phyloP scores from a whole-genome alignment of 2,888 invertebrate genomes.

The Myathropa florea region DNA sequence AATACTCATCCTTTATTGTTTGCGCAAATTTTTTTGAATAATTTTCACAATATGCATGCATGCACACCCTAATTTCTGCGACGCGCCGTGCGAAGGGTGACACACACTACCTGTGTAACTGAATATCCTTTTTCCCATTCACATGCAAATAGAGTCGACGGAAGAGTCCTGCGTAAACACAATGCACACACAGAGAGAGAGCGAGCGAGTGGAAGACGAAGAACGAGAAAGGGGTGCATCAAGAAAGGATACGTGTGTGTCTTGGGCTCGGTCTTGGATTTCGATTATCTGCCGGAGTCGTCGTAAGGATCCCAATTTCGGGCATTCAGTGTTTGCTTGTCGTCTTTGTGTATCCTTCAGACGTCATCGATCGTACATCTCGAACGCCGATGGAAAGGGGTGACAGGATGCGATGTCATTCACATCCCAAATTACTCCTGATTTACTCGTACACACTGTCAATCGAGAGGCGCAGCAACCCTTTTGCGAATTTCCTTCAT shows the following conservation, averaged over 20 bases:
- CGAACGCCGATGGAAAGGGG: conserved; percentile 42
- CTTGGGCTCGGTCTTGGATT: neutral
- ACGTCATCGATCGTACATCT: conserved; percentile 70
- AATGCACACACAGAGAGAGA: conserved; percentile 38
- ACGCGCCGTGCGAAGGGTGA: conserved; percentile 74
- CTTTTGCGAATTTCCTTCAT: conserved; percentile 43
- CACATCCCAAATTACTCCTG: conserved; percentile 66
- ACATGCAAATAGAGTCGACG: conserved; percentile 78
- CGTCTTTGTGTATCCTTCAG: conserved; percentile 67
- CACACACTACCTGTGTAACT: conserved; percentile 73
- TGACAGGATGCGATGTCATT: conserved; percentile 66
- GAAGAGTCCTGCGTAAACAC: conserved; percentile 35
- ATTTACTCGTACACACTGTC: conserved; percentile 48
- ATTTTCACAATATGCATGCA: conserved; percentile 77
- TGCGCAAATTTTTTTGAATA: conserved; percentile 74
- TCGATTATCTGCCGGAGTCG: conserved; percentile 41
- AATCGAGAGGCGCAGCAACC: conserved; percentile 44
- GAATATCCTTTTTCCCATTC: conserved; percentile 80
- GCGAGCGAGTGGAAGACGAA: too few species aligned
- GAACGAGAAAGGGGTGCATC: neutral
- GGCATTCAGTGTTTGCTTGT: conserved; percentile 23
- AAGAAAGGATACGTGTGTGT: neutral
- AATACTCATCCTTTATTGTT: conserved; percentile 71
- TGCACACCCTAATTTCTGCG: conserved; percentile 75
- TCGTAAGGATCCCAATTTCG: conserved; percentile 25